phyloP scores from a whole-genome alignment of 2,797 vertebrate species.

The Tolypeutes matacus region DNA sequence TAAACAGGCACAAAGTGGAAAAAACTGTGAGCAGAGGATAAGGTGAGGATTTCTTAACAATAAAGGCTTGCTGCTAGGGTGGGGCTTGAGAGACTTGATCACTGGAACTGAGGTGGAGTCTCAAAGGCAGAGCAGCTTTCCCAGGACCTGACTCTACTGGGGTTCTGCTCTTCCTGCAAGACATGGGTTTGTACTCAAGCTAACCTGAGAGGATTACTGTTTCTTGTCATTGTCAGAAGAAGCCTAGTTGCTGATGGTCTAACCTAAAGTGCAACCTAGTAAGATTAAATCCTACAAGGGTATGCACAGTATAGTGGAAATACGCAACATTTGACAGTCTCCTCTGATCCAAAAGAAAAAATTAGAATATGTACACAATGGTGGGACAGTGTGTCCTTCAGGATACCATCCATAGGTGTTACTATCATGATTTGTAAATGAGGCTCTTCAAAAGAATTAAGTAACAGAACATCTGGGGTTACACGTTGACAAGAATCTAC shows the following conservation, averaged over 20 bases:
- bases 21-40: not conserved
- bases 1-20: slow-evolving; percentile 40
- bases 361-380: too few species aligned
- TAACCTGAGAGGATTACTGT: not conserved
- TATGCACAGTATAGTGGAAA: not conserved
- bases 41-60: not conserved
- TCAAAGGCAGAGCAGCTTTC: not conserved
- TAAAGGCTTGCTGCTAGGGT: not conserved
- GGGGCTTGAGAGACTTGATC: not conserved
- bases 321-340: not conserved
- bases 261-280: not conserved
- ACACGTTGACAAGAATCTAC: not conserved
- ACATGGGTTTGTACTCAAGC: not conserved
- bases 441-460: not conserved
- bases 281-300: not conserved
- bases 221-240: not conserved
- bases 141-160: not conserved
- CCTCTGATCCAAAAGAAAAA: not conserved
- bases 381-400: not conserved
- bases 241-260: not conserved
- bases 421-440: not conserved
- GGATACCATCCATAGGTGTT: not conserved
- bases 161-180: not conserved
- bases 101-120: not conserved
- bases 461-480: not conserved